A percentile compares a stretch with the other conserved stretches of the same genome.
Conservation (phyloP, 2,888 invertebrate genomes). For the Ectobius pallidus region DNA sequence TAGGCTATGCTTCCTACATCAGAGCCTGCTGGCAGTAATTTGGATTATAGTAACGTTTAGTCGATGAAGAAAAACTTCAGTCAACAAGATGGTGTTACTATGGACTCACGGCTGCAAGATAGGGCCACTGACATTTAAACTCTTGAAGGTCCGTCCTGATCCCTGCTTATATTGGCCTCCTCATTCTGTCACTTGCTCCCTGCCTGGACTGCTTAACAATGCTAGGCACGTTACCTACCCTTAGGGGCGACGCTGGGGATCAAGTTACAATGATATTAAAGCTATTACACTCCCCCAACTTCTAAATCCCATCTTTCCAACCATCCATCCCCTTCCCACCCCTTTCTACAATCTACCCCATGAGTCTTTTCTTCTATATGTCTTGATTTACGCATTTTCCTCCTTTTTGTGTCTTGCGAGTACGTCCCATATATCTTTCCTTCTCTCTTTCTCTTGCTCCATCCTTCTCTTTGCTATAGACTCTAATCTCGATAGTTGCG, state of each 20-base stretch:
- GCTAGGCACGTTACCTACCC: slow-evolving; percentile 38
- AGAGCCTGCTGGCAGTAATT: too few species aligned
- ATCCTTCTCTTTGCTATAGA: not conserved
- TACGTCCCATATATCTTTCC: slow-evolving; percentile 17
- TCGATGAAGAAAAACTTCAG: too few species aligned
- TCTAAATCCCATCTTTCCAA: slow-evolving; percentile 22
- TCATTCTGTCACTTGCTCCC: slow-evolving; percentile 30
- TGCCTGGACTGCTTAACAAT: slow-evolving; percentile 35
- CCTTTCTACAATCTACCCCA: slow-evolving; percentile 6
- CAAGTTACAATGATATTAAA: slow-evolving; percentile 44
- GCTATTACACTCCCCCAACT: slow-evolving; percentile 39
- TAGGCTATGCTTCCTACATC: too few species aligned
- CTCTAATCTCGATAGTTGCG: not conserved
- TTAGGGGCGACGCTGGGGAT: slow-evolving; percentile 38
- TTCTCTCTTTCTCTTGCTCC: not conserved
- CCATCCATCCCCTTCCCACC: not conserved
- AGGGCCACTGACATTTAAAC: slow-evolving; percentile 27
- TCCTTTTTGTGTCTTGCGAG: slow-evolving; percentile 25
- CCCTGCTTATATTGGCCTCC: slow-evolving; percentile 31
- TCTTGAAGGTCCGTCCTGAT: not conserved
- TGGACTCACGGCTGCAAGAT: too few species aligned
- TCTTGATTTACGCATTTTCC: slow-evolving; percentile 42
- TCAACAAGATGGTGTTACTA: too few species aligned
- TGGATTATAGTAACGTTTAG: too few species aligned
- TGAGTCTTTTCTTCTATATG: slow-evolving; percentile 23